Evolutionary conservation across 2,797 vertebrate genomes (phyloP), one percentile per base, ranked within the genome.

Genomic region (Aythya fuligula): DNA sequence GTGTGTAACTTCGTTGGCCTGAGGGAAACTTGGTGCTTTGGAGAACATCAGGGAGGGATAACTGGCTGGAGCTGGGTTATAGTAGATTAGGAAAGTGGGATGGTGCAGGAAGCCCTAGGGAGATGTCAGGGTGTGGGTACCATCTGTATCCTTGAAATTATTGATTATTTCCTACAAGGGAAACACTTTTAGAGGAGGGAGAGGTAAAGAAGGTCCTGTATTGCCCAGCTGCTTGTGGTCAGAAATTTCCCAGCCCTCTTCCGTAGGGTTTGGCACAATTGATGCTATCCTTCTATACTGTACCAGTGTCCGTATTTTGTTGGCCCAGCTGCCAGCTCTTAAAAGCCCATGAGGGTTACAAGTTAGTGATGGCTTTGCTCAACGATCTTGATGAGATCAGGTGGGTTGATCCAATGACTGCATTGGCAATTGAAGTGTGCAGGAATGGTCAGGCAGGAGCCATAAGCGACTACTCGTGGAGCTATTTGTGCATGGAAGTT

Each of bases 11-110:
- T 60, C 34, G 2, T 18, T 67, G 66, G 6, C 13, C 36, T 38
- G 49, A 34, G 47, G 21, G 49, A n/a, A 84, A 25, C 11, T 21
- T 8, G 4, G 13, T 69, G 62, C n/a, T 13, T 28, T 12, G 43
- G 79, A 65, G 60, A 41, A 38, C 3, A 0, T 2, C 47, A 9
- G 2, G 2, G 5, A 49, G 61, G 8, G 71, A 9, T 6, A 24
- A 2, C 11, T 36, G 49, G 6, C 66, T 82, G 74, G 25, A 71
- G n/a, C 39, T 56, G 71, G 13, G 28, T 45, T 61, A 39, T 14
- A n/a, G 22, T 2, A 36, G 18, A 5, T 14, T 61, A 76, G 65
- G 4, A n/a, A 64, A 57, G 15, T 51, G 39, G 12, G 22, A 9
- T 30, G n/a, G 27, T 30, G 39, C 5, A 15, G 81, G n/a, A 43